phyloP scores from a whole-genome alignment of 2,113 vertebrate genomes.

The Chlorodrepanis virens region DNA sequence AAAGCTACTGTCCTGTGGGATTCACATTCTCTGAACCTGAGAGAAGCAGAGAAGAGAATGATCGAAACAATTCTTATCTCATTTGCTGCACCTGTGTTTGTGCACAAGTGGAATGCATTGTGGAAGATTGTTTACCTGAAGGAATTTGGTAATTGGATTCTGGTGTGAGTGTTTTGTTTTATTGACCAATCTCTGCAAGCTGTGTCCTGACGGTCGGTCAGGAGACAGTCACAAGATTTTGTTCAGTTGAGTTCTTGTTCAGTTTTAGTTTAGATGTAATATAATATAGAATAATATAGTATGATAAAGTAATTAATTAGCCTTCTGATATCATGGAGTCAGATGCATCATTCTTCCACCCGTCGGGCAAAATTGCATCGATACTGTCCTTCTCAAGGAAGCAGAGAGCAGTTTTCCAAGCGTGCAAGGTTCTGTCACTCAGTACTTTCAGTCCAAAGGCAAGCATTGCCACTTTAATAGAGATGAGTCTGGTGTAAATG shows the following conservation, averaged over 20 bases:
- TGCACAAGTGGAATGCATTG: no score
- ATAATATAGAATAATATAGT: background rate
- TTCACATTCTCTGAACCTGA: no score
- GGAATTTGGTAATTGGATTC: no score
- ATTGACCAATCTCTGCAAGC: background rate
- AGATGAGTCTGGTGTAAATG: background rate
- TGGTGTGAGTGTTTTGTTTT: no score
- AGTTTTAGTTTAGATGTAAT: background rate
- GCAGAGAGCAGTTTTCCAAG: background rate
- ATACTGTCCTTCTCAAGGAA: background rate
- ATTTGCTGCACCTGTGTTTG: no score
- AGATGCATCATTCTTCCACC: background rate
- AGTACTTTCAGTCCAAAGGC: background rate
- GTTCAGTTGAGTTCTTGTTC: background rate
- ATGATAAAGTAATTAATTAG: background rate
- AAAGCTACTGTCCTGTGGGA: background rate
- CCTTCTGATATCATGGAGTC: background rate
- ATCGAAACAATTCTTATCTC: no score
- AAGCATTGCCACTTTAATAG: background rate
- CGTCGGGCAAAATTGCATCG: background rate
- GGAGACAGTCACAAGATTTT: background rate
- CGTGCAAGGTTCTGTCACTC: background rate
- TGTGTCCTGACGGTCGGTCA: background rate
- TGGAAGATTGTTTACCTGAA: no score
- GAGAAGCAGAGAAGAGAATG: no score